Conservation (phyloP, 2,888 invertebrate species). For the Ormyrus nitidulus region DNA sequence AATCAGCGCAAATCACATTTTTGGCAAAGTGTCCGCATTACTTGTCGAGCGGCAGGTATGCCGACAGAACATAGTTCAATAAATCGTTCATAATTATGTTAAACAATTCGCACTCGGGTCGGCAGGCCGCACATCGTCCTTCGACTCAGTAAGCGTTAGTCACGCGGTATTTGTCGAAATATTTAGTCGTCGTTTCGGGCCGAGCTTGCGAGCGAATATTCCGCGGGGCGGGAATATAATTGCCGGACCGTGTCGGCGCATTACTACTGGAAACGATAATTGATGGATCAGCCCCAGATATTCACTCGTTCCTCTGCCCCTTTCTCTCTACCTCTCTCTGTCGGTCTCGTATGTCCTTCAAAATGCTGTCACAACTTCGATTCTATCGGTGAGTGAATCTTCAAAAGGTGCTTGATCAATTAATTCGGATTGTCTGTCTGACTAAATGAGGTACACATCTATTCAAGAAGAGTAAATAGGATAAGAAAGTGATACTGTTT, state of each 20-base stretch:
- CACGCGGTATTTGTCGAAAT: slow-evolving; percentile 32
- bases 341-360: background rate
- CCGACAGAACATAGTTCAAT: no score
- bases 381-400: background rate
- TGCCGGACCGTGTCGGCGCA: slow-evolving; percentile 10
- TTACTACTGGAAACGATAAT: slow-evolving; percentile 23
- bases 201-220: slow-evolving; percentile 3
- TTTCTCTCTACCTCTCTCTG: no score
- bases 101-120: background rate
- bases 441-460: no score
- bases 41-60: no score
- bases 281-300: slow-evolving; percentile 20
- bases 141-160: slow-evolving; percentile 14
- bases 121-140: no score
- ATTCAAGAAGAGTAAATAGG: no score
- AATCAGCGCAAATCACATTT: no score
- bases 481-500: no score
- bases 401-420: background rate
- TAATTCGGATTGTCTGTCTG: no score
- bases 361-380: background rate
- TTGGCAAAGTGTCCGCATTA: no score
- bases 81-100: slow-evolving; percentile 17
- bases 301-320: no score
- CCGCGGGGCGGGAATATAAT: slow-evolving; percentile 7
- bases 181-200: slow-evolving; percentile 24